Conservation (phyloP, 2,888 invertebrate genomes). For the Hylaea fasciaria region DNA sequence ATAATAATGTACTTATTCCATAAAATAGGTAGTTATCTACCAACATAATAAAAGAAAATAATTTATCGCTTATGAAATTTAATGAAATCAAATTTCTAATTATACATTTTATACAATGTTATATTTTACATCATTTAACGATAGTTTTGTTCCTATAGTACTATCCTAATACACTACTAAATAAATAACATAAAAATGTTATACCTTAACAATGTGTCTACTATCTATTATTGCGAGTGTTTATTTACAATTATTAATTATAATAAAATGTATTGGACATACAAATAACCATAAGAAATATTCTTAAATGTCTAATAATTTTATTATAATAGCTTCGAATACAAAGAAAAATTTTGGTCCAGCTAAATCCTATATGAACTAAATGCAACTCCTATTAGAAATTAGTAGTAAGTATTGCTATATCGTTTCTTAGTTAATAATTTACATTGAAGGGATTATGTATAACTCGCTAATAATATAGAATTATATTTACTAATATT, state of each 20-base stretch:
- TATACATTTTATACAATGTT: slow-evolving; percentile 82
- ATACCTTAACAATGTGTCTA: slow-evolving; percentile 66
- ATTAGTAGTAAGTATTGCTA: slow-evolving; percentile 76
- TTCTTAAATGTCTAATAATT: slow-evolving; percentile 62
- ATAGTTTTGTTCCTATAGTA: slow-evolving; percentile 66
- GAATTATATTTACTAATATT: slow-evolving; percentile 47
- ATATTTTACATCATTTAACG: slow-evolving; percentile 74
- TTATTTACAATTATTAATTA: slow-evolving; percentile 69
- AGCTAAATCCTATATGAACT: slow-evolving; percentile 80
- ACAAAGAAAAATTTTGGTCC: slow-evolving; percentile 82
- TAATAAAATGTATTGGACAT: slow-evolving; percentile 67
- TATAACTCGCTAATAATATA: slow-evolving; percentile 54
- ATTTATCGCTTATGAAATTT: slow-evolving; percentile 78
- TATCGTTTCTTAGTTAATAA: slow-evolving; percentile 54
- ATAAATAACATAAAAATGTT: slow-evolving; percentile 76
- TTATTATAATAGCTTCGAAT: slow-evolving; percentile 67
- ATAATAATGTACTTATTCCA: too few species aligned
- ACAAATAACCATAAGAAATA: slow-evolving; percentile 64
- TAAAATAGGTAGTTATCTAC: too few species aligned
- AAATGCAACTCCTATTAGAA: slow-evolving; percentile 77
- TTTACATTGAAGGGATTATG: slow-evolving; percentile 59
- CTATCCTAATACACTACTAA: slow-evolving; percentile 71
- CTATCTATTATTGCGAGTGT: slow-evolving; percentile 77
- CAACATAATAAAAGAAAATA: slow-evolving; percentile 28
- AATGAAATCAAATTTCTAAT: slow-evolving; percentile 83